phyloP scores from a whole-genome alignment of 2,797 vertebrate species.

The Tapirus indicus region DNA sequence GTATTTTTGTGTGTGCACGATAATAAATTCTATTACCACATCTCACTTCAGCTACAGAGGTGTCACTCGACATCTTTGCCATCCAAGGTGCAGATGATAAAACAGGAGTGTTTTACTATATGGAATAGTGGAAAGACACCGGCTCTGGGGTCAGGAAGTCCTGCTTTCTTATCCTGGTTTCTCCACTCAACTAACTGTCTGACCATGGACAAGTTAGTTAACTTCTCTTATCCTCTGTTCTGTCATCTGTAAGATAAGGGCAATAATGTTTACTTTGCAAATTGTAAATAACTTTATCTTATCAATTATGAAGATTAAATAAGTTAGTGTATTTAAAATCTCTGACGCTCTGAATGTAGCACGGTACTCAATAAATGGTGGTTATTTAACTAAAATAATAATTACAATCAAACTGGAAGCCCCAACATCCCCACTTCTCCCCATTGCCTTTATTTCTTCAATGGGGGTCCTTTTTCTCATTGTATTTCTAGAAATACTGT shows the following conservation, averaged over 20 bases:
- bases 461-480: not conserved
- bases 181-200: not conserved
- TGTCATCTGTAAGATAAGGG: not conserved
- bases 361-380: not conserved
- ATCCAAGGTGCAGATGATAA: not conserved
- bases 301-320: not conserved
- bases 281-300: not conserved
- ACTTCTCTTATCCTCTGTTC: not conserved
- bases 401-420: not conserved
- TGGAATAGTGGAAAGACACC: not conserved
- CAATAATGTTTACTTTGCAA: not conserved
- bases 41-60: not conserved
- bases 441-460: not conserved
- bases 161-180: not conserved
- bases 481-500: not conserved
- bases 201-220: not conserved
- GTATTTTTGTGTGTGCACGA: not conserved
- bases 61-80: not conserved
- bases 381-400: slow-evolving; percentile 17
- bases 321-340: not conserved
- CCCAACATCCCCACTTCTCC: not conserved
- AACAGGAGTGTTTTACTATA: not conserved
- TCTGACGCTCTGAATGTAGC: not conserved
- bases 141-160: not conserved
- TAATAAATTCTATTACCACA: not conserved